Conservation (phyloP, 2,888 invertebrate genomes). For the Protophormia terraenovae region DNA sequence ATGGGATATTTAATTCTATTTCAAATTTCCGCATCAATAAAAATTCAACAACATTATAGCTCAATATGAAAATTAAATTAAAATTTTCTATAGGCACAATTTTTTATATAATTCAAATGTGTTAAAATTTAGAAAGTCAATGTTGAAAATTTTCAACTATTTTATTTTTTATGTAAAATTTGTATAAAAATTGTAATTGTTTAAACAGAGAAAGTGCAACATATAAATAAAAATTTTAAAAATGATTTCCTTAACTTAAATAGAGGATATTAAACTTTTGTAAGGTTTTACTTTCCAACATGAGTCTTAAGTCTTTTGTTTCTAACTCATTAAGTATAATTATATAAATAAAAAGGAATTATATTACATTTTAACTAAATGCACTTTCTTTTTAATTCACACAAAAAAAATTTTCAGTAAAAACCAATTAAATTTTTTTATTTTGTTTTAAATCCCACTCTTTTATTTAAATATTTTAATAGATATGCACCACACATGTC, state of each 20-base stretch:
- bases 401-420: slow-evolving; percentile 6
- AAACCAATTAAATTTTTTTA: background rate
- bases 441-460: background rate
- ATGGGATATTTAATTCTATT: no score
- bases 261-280: slow-evolving; percentile 6
- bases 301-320: slow-evolving; percentile 46
- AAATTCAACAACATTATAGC: no score
- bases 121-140: no score
- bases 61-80: no score
- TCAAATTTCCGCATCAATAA: no score
- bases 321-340: background rate
- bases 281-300: no score
- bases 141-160: no score
- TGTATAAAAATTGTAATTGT: background rate
- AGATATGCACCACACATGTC: background rate
- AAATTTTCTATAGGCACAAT: no score
- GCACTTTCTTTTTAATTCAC: background rate
- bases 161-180: no score
- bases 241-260: slow-evolving; percentile 6
- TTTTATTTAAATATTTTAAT: background rate
- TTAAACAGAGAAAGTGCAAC: background rate
- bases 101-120: no score
- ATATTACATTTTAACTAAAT: background rate
- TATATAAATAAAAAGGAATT: background rate
- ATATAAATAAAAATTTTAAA: background rate